These are phyloP conservation scores for Plectus sambesii DNA, from an alignment of 1,140 invertebrate genomes.

Conservation along the genomic window DNA sequence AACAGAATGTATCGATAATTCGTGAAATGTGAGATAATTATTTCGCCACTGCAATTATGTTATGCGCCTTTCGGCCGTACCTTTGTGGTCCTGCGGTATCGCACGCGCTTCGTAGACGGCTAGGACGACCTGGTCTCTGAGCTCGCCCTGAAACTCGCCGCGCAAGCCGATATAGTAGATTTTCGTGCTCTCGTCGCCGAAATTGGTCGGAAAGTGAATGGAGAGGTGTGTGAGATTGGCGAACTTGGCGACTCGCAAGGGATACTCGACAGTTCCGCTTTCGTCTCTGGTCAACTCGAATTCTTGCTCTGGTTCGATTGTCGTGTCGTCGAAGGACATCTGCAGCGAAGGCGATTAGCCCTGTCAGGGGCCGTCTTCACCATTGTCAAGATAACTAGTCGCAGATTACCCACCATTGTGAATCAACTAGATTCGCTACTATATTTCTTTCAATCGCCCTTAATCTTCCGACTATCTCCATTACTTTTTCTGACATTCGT, in stretches of 20 bases:
- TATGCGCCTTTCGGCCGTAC: no score
- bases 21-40: no score
- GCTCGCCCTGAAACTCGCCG: slow-evolving; percentile 47
- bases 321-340: slow-evolving; percentile 83
- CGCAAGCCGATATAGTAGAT: slow-evolving; percentile 88
- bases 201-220: slow-evolving; percentile 75
- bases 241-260: slow-evolving; percentile 73
- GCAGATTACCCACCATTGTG: no score
- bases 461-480: no score
- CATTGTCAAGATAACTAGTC: no score
- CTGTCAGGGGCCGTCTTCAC: no score
- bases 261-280: slow-evolving; percentile 69
- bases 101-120: slow-evolving; percentile 31
- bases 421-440: no score
- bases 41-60: no score
- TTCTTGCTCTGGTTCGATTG: slow-evolving; percentile 65
- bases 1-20: no score
- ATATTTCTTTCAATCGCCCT: no score
- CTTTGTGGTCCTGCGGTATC: slow-evolving; percentile 37
- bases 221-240: slow-evolving; percentile 72
- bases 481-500: slow-evolving; percentile 12
- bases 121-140: slow-evolving; percentile 33
- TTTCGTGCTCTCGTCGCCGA: slow-evolving; percentile 66
- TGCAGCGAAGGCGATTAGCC: slow-evolving; percentile 56
- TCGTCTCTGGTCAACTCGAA: slow-evolving; percentile 72